Conservation (phyloP, 2,888 invertebrate species). For the Tetragonisca angustula region DNA sequence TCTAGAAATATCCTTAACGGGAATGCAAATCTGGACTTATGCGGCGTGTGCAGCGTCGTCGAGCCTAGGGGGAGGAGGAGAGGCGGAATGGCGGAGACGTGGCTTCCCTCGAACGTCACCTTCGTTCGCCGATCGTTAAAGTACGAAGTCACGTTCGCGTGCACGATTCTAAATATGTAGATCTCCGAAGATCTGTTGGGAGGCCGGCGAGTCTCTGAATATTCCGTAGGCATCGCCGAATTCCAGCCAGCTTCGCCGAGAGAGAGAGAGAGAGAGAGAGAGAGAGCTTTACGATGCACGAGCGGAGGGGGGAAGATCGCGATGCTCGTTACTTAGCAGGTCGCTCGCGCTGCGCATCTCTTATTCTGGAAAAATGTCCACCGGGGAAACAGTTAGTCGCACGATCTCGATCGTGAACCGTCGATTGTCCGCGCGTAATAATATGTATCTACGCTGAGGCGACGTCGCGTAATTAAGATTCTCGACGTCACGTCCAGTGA, state of each 20-base stretch:
- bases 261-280: no score
- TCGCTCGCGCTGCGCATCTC: constrained; percentile 46
- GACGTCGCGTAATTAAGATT: not conserved
- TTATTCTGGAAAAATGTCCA: constrained; percentile 47
- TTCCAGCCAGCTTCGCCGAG: constrained; percentile 40
- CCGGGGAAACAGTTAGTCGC: constrained; percentile 37
- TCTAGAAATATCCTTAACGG: constrained; percentile 72
- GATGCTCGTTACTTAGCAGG: constrained; percentile 50
- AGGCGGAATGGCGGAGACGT: constrained; percentile 20
- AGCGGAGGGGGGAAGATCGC: constrained; percentile 30
- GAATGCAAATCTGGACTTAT: constrained; percentile 70
- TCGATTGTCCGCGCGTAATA: constrained; percentile 23
- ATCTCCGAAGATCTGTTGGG: constrained; percentile 50
- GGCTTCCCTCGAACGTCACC: constrained; percentile 55
- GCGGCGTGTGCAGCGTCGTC: constrained; percentile 36
- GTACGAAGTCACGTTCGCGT: constrained; percentile 61
- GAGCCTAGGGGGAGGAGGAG: not conserved
- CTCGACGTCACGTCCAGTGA: not conserved
- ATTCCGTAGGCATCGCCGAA: constrained; percentile 60
- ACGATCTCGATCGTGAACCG: constrained; percentile 37
- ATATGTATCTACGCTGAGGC: not conserved
- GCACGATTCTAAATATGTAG: constrained; percentile 59
- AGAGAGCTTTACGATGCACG: constrained; percentile 55
- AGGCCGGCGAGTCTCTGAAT: constrained; percentile 53
- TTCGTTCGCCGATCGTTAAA: constrained; percentile 62